phyloP scores from a whole-genome alignment of 2,797 vertebrate species.

The Sebastes alutus region DNA sequence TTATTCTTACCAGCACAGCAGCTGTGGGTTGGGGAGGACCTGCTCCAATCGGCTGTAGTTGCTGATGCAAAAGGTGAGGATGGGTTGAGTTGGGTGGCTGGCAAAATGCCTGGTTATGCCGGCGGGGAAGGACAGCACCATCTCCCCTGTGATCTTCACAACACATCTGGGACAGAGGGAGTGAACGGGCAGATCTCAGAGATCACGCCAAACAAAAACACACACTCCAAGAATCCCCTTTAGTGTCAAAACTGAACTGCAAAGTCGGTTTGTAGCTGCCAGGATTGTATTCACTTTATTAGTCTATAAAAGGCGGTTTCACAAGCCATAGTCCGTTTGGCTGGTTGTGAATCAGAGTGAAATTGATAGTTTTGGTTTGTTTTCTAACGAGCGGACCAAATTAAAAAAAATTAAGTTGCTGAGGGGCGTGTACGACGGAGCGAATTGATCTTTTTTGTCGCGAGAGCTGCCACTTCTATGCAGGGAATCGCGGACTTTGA shows the following conservation, averaged over 20 bases:
- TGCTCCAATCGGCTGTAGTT: conserved; percentile 96
- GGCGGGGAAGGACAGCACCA: conserved; percentile 97
- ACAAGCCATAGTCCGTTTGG: too few relatives aligned
- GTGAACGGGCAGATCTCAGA: background rate
- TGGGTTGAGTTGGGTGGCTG: conserved; percentile 90
- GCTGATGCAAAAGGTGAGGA: conserved; percentile 94
- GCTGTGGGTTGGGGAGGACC: conserved; percentile 96
- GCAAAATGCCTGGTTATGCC: conserved; percentile 98
- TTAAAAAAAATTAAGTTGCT: too few relatives aligned
- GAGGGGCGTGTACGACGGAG: too few relatives aligned
- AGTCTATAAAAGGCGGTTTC: background rate
- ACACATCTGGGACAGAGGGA: conserved; percentile 82
- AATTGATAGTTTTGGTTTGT: too few relatives aligned
- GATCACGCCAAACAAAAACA: background rate
- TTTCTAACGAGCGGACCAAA: too few relatives aligned
- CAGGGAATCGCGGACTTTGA: too few relatives aligned
- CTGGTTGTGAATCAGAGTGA: too few relatives aligned
- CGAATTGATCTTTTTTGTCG: too few relatives aligned
- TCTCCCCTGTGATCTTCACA: conserved; percentile 97
- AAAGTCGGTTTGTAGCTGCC: background rate
- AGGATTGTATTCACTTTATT: background rate
- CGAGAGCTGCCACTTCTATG: too few relatives aligned
- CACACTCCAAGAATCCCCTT: background rate
- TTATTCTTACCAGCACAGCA: conserved; percentile 92
- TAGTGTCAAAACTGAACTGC: background rate